Evolutionary conservation across 2,888 invertebrate species (phyloP).

Genomic region (Sphaerophoria rueppellii): DNA sequence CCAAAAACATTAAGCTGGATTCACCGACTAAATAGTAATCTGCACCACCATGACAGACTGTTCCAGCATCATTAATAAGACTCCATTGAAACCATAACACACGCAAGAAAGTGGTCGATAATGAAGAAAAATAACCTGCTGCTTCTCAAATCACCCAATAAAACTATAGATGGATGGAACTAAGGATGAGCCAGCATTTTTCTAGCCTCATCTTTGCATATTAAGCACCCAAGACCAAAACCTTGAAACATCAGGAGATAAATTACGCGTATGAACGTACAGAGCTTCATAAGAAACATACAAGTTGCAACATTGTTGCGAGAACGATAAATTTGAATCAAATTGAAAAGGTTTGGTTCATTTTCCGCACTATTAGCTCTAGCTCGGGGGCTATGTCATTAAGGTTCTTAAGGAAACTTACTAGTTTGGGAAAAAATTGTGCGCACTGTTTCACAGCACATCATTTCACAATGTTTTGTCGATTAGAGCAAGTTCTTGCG

Average conservation of each 20-base stretch:
- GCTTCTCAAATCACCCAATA: slow-evolving; percentile 5
- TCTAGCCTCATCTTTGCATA: slow-evolving; percentile 4
- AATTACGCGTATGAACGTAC: background rate
- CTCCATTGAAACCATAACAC: slow-evolving; percentile 38
- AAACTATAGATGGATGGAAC: background rate
- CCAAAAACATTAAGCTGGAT: too few relatives aligned
- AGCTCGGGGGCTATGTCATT: background rate
- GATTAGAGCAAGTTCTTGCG: background rate
- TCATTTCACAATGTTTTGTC: too few relatives aligned
- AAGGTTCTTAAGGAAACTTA: background rate
- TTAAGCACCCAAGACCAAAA: background rate
- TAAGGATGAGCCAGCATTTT: slow-evolving; percentile 24
- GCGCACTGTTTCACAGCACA: too few relatives aligned
- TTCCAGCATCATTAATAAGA: slow-evolving; percentile 28
- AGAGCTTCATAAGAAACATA: slow-evolving; percentile 12
- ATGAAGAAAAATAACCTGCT: slow-evolving; percentile 37
- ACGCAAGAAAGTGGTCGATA: background rate
- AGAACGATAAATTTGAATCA: slow-evolving; percentile 45
- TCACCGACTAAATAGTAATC: background rate
- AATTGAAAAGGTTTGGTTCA: slow-evolving; percentile 35
- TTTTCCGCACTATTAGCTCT: slow-evolving; percentile 33
- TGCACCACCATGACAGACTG: slow-evolving; percentile 28
- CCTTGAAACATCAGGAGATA: background rate
- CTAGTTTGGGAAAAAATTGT: background rate
- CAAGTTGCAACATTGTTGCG: slow-evolving; percentile 57